Percentiles rank a stretch among this genome's conserved stretches.
Evolutionary conservation across 2,888 invertebrate genomes (phyloP).

Genomic region (Ellobium chinense): DNA sequence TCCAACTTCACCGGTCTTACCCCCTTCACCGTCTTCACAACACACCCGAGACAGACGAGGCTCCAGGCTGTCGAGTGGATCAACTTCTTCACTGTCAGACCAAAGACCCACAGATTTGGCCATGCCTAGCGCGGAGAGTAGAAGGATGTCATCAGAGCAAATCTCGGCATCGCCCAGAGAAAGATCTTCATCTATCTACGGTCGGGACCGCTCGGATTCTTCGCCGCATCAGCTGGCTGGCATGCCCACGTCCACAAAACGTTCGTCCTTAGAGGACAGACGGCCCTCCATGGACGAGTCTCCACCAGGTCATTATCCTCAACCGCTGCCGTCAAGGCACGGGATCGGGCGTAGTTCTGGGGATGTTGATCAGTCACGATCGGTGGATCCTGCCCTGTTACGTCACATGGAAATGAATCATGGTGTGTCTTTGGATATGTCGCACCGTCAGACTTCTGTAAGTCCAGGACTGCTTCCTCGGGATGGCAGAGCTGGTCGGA

Average conservation of each 20-base stretch:
- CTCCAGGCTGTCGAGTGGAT: conserved; percentile 36
- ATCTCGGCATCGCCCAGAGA: conserved; percentile 17
- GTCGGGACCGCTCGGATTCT: not conserved
- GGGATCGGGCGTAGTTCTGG: not conserved
- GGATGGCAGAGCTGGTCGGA: not conserved
- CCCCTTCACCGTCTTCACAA: conserved; percentile 2
- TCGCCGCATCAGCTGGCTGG: not conserved
- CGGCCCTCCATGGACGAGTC: not conserved
- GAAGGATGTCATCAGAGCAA: conserved; percentile 10
- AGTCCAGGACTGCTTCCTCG: not conserved
- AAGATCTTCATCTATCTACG: not conserved
- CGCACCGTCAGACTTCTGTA: not conserved
- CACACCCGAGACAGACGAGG: conserved; percentile 26
- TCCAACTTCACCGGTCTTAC: not conserved
- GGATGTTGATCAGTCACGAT: not conserved
- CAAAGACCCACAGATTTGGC: conserved; percentile 14
- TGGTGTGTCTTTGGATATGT: not conserved
- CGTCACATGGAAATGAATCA: conserved; percentile 4
- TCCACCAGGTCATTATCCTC: not conserved
- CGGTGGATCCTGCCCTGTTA: conserved; percentile 9
- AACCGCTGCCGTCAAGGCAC: not conserved
- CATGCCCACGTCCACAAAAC: not conserved
- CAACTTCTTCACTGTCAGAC: conserved; percentile 35
- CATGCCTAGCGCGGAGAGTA: not conserved
- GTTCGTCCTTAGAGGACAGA: not conserved